A percentile compares a stretch with the other conserved stretches of the same genome.
Evolutionary conservation across 2,113 vertebrate genomes (phyloP).

Genomic region (Hippolais icterina): DNA sequence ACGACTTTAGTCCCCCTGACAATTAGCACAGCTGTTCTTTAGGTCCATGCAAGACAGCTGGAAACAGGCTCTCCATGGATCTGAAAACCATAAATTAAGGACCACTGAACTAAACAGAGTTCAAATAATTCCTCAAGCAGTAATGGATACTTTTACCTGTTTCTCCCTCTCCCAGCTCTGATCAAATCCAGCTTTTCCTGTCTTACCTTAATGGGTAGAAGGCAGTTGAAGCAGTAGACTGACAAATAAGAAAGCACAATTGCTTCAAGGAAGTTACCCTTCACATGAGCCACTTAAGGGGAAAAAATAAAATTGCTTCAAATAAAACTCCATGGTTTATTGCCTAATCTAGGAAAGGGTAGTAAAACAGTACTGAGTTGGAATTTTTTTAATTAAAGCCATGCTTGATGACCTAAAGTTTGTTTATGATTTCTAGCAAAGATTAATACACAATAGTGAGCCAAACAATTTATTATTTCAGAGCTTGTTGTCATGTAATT

Average conservation of each 20-base stretch:
- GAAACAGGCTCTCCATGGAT: background rate
- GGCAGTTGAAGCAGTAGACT: background rate
- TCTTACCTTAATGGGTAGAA: background rate
- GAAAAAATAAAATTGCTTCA: slow-evolving; percentile 42
- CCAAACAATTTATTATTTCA: slow-evolving; percentile 44
- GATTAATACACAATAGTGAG: slow-evolving; percentile 59
- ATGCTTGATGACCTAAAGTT: slow-evolving; percentile 13
- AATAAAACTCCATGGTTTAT: slow-evolving; percentile 36
- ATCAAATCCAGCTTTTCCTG: background rate
- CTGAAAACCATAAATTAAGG: background rate
- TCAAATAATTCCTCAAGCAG: background rate
- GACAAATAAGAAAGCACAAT: background rate
- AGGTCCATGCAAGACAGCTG: background rate
- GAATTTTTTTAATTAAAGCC: slow-evolving; percentile 64
- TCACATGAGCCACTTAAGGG: background rate
- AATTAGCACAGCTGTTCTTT: background rate
- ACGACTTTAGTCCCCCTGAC: background rate
- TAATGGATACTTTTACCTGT: background rate
- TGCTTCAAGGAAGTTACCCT: background rate
- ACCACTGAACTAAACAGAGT: background rate
- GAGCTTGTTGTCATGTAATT: slow-evolving; percentile 45
- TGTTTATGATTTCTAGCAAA: slow-evolving; percentile 49
- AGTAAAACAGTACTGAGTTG: slow-evolving; percentile 35
- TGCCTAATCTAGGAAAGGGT: background rate
- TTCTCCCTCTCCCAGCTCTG: background rate